Evolutionary conservation across 53 echinoderm and acorn worm species (phyloP).

Genomic region (Mesocentrotus franciscanus): DNA sequence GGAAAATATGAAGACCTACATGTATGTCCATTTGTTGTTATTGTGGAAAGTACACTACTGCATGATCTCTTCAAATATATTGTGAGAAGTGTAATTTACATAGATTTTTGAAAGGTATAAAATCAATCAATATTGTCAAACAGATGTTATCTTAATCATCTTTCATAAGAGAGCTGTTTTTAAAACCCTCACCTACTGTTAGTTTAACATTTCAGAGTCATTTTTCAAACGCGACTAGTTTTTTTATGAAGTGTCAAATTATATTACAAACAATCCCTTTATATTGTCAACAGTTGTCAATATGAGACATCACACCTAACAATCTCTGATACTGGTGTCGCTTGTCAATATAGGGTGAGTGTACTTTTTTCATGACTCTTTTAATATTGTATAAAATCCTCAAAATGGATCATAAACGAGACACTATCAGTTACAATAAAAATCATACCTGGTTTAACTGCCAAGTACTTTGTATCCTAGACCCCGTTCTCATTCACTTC

Average conservation of each 20-base stretch:
- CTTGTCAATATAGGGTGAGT: not conserved
- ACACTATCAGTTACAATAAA: not conserved
- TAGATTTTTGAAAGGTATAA: not conserved
- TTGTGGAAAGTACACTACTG: no score
- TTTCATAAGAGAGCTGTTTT: not conserved
- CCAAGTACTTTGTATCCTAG: not conserved
- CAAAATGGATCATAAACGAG: not conserved
- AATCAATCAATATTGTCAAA: not conserved
- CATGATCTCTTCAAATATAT: not conserved
- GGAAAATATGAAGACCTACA: not conserved
- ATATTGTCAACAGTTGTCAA: slow-evolving; percentile 29
- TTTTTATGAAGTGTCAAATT: not conserved
- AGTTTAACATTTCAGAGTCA: not conserved
- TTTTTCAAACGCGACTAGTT: not conserved
- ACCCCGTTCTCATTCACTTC: no score
- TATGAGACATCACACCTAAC: not conserved
- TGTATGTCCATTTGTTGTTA: not conserved
- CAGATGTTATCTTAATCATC: not conserved
- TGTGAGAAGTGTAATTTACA: not conserved
- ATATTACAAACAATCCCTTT: not conserved
- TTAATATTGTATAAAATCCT: not conserved
- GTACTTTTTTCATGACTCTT: slow-evolving; percentile 28
- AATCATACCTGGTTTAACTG: not conserved
- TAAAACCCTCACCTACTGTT: not conserved
- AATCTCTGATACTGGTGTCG: not conserved